These are phyloP conservation scores for Lophotriccus pileatus DNA, from an alignment of 2,797 vertebrate genomes.

Conservation along the genomic window DNA sequence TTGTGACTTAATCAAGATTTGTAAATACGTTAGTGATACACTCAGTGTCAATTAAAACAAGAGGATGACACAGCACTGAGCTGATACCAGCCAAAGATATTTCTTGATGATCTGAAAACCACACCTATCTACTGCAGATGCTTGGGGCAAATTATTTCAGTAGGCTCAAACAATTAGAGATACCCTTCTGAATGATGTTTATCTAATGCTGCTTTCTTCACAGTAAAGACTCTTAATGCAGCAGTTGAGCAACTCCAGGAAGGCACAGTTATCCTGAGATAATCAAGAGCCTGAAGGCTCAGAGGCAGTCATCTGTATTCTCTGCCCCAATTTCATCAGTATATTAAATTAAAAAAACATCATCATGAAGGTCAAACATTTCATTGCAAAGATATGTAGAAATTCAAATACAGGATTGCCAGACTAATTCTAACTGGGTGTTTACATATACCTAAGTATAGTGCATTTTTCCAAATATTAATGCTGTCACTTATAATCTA, in stretches of 20 bases:
- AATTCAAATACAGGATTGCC: conserved; percentile 24
- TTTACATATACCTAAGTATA: background rate
- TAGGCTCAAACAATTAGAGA: conserved; percentile 41
- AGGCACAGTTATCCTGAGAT: conserved; percentile 57
- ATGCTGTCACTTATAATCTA: background rate
- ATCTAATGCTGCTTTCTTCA: conserved; percentile 52
- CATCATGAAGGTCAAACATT: conserved; percentile 57
- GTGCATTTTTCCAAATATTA: background rate
- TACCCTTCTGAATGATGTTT: conserved; percentile 48
- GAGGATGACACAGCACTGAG: conserved; percentile 46
- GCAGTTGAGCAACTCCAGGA: conserved; percentile 66
- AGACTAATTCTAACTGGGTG: background rate
- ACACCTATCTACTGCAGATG: conserved; percentile 11
- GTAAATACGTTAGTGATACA: conserved; percentile 49
- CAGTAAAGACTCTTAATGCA: conserved; percentile 40
- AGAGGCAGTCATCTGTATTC: conserved; percentile 62
- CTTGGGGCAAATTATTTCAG: conserved; percentile 22
- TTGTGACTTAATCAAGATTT: conserved; percentile 52
- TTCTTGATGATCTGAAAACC: conserved; percentile 50
- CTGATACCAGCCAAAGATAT: conserved; percentile 29
- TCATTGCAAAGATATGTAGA: conserved; percentile 20
- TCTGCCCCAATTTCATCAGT: conserved; percentile 52
- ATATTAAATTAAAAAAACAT: conserved; percentile 19
- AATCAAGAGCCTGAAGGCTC: conserved; percentile 65
- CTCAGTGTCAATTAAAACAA: conserved; percentile 49